Percentiles rank a stretch among this genome's conserved stretches.
phyloP scores from a whole-genome alignment of 2,888 invertebrate genomes.

The Atethmia centrago region DNA sequence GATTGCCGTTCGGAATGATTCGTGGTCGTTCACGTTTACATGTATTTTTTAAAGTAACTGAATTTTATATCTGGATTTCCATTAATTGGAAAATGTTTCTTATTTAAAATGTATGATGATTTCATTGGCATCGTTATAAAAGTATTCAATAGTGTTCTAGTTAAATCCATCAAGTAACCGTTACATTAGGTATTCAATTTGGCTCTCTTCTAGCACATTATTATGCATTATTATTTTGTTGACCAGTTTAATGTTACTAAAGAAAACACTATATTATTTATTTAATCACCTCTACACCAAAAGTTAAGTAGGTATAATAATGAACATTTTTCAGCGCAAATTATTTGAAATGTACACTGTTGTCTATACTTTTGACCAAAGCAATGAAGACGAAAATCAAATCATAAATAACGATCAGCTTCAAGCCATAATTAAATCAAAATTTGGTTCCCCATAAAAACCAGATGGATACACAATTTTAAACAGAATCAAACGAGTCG shows the following conservation, averaged over 20 bases:
- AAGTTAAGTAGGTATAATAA: neutral
- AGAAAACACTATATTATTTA: neutral
- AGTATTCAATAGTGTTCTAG: neutral
- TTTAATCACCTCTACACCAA: neutral
- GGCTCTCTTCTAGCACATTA: neutral
- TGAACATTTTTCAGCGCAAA: neutral
- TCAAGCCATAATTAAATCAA: constrained; percentile 5
- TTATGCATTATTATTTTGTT: too few relatives aligned
- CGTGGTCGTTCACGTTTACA: constrained; percentile 16
- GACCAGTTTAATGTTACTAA: neutral
- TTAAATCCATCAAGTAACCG: neutral
- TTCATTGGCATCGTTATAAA: neutral
- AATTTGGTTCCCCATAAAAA: constrained; percentile 23
- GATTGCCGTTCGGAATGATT: constrained; percentile 35
- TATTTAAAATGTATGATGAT: neutral
- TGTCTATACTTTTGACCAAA: neutral
- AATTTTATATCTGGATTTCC: neutral
- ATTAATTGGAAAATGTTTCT: neutral
- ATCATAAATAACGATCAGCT: neutral
- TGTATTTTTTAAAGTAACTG: neutral
- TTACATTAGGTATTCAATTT: neutral
- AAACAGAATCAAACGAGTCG: constrained; percentile 49
- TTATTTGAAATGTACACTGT: too few relatives aligned
- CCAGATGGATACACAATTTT: constrained; percentile 40
- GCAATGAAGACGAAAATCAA: neutral